Evolutionary conservation across 2,113 vertebrate species (phyloP).

Genomic region (Pomatostomus ruficeps): DNA sequence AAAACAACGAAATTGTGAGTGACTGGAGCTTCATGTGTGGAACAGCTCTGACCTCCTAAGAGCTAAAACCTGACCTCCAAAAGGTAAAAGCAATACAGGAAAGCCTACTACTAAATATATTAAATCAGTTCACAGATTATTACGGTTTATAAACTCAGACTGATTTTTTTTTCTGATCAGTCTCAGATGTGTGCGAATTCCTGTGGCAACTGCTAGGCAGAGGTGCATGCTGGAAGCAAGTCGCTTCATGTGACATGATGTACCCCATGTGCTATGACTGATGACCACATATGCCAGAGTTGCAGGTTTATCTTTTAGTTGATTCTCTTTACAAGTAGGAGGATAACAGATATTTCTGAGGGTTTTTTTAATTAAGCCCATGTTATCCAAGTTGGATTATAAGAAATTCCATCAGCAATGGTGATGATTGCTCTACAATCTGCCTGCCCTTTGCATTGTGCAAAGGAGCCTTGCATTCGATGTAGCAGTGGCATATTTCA

Average conservation of each 20-base stretch:
- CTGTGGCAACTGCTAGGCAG: not conserved
- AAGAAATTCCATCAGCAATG: not conserved
- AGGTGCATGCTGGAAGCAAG: not conserved
- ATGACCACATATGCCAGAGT: not conserved
- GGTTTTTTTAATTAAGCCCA: not conserved
- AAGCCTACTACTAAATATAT: conserved; percentile 38
- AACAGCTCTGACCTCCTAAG: conserved; percentile 13
- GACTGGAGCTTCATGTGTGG: not conserved
- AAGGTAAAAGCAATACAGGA: conserved; percentile 45
- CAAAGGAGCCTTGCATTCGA: not conserved
- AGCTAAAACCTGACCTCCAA: conserved; percentile 19
- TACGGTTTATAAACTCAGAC: conserved; percentile 18
- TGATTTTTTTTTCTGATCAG: not conserved
- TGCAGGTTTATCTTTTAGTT: not conserved
- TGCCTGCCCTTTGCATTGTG: not conserved
- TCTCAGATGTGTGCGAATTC: conserved; percentile 19
- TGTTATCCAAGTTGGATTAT: not conserved
- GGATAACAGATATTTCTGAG: not conserved
- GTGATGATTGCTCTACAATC: not conserved
- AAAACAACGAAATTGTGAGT: not conserved
- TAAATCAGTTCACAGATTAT: conserved; percentile 45
- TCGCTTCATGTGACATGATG: not conserved
- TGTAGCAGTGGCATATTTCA: not conserved
- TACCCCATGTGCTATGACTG: fast-evolving
- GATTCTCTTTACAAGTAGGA: not conserved